Conservation (phyloP, 2,888 invertebrate species). For the Hanleya hanleyi region DNA sequence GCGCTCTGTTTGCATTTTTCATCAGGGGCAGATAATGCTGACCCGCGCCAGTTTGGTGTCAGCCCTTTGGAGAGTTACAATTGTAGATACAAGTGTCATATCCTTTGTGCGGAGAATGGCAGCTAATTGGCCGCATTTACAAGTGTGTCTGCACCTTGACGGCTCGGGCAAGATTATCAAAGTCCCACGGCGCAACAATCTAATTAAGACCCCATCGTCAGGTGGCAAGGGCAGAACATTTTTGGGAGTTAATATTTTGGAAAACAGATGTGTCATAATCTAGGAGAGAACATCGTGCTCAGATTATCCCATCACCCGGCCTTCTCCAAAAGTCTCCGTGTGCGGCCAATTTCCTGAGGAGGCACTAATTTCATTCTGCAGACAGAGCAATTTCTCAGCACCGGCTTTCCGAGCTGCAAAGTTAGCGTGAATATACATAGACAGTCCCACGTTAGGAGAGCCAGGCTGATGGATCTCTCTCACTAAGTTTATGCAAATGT, state of each 20-base stretch:
- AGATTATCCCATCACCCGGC: too few relatives aligned
- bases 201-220: not conserved
- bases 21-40: not conserved
- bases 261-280: constrained; percentile 4
- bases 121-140: too few relatives aligned
- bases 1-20: constrained; percentile 5
- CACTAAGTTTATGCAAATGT: too few relatives aligned
- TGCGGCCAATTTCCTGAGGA: too few relatives aligned
- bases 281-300: too few relatives aligned
- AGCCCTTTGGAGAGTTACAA: not conserved
- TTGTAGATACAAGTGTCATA: not conserved
- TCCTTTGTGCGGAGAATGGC: not conserved
- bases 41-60: not conserved
- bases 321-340: too few relatives aligned
- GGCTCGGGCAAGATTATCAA: not conserved
- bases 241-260: constrained; percentile 1
- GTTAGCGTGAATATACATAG: too few relatives aligned
- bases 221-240: not conserved
- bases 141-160: not conserved
- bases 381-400: too few relatives aligned
- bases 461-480: too few relatives aligned
- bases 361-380: too few relatives aligned
- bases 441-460: too few relatives aligned
- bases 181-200: not conserved
- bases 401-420: too few relatives aligned